Evolutionary conservation across 1,140 invertebrate genomes (phyloP).

Genomic region (Euura lappo): DNA sequence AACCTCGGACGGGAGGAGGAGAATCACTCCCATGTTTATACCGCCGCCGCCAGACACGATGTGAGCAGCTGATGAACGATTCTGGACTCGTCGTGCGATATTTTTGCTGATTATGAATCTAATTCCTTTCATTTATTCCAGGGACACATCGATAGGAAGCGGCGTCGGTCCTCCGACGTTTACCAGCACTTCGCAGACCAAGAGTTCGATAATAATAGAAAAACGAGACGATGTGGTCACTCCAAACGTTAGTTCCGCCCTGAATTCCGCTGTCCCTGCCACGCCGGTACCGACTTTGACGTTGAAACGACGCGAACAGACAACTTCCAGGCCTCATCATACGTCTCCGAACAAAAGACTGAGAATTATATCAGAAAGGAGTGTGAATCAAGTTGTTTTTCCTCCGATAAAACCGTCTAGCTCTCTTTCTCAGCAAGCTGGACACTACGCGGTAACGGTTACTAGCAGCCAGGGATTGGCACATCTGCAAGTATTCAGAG

Average conservation of each 20-base stretch:
- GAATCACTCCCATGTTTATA: slow-evolving; percentile 96
- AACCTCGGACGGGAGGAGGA: slow-evolving; percentile 88
- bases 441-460: slow-evolving; percentile 52
- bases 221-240: slow-evolving; percentile 75
- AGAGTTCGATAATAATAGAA: slow-evolving; percentile 84
- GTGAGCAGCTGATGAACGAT: slow-evolving; percentile 47
- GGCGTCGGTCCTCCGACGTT: slow-evolving; percentile 63
- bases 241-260: slow-evolving; percentile 68
- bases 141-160: slow-evolving; percentile 58
- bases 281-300: slow-evolving; percentile 38
- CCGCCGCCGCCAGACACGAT: slow-evolving; percentile 71
- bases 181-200: slow-evolving; percentile 77
- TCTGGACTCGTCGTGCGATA: not conserved
- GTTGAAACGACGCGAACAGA: slow-evolving; percentile 50
- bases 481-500: slow-evolving; percentile 63
- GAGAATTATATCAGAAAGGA: slow-evolving; percentile 43
- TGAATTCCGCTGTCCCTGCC: slow-evolving; percentile 45
- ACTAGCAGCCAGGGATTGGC: slow-evolving; percentile 50
- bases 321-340: slow-evolving; percentile 36
- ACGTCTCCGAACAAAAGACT: slow-evolving; percentile 40
- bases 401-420: slow-evolving; percentile 48
- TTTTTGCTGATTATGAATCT: not conserved
- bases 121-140: slow-evolving; percentile 43
- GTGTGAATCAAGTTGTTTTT: slow-evolving; percentile 36
- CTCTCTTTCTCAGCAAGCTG: slow-evolving; percentile 51